Percentiles rank a stretch among this genome's conserved stretches.
Conservation (phyloP, 2,888 invertebrate genomes). For the Coenonympha arcania region DNA sequence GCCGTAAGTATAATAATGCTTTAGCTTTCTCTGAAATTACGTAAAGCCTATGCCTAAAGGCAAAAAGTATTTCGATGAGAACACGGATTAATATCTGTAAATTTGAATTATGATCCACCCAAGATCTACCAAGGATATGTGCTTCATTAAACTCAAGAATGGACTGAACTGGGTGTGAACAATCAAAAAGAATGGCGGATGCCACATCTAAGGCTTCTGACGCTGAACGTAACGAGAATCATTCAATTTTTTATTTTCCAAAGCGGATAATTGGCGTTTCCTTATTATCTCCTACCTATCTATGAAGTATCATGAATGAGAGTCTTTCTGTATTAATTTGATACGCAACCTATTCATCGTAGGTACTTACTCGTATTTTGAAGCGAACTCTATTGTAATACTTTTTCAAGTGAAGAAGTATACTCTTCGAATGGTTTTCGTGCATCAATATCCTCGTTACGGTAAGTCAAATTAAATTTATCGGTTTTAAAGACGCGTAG, state of each 20-base stretch:
- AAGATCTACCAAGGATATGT: constrained; percentile 34
- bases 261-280: constrained; percentile 49
- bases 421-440: constrained; percentile 22
- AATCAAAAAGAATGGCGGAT: constrained; percentile 36
- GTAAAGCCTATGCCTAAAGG: no score
- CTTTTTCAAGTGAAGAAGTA: constrained; percentile 24
- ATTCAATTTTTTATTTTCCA: constrained; percentile 30
- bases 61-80: constrained; percentile 12
- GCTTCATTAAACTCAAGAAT: constrained; percentile 44
- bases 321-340: constrained; percentile 27
- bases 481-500: background rate
- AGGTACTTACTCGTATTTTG: constrained; percentile 6
- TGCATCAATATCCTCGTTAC: constrained; percentile 10
- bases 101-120: no score
- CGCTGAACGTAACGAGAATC: constrained; percentile 29
- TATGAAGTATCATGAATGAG: constrained; percentile 30
- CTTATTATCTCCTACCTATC: constrained; percentile 49
- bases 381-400: constrained; percentile 26
- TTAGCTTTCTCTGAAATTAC: no score
- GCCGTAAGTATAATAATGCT: no score
- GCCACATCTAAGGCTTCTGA: constrained; percentile 44
- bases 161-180: constrained; percentile 34
- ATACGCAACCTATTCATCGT: constrained; percentile 32
- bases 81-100: no score
- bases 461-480: constrained; percentile 17